Conservation (phyloP, 2,113 vertebrate species). For the Piprites chloris region DNA sequence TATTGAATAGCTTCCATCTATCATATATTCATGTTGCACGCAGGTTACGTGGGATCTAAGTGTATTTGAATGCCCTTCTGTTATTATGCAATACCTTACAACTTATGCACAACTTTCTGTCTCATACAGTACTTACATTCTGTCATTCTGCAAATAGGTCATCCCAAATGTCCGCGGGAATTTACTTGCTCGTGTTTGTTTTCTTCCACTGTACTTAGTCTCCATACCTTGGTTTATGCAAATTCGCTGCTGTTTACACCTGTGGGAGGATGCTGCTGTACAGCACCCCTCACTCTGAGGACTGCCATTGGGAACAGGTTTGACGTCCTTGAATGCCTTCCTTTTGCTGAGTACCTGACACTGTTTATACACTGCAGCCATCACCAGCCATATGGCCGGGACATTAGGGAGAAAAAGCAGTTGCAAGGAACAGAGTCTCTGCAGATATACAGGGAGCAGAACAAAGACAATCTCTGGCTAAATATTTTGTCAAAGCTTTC, state of each 20-base stretch:
- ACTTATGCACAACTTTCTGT: neutral
- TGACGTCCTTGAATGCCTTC: neutral
- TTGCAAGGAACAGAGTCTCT: neutral
- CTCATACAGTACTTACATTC: neutral
- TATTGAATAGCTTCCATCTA: neutral
- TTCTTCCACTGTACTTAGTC: accelerated
- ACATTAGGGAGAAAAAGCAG: neutral
- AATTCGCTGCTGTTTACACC: neutral
- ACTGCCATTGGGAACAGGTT: neutral
- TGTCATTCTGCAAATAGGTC: neutral
- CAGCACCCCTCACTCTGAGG: neutral
- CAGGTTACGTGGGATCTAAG: neutral
- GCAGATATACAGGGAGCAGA: neutral
- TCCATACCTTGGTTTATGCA: neutral
- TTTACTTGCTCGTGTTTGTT: neutral
- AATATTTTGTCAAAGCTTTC: neutral
- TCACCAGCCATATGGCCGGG: neutral
- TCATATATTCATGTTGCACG: neutral
- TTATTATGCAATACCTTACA: neutral
- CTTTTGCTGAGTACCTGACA: neutral
- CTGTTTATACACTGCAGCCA: neutral
- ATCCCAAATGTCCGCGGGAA: neutral
- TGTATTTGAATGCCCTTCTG: neutral
- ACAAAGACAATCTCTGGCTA: neutral
- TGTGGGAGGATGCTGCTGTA: neutral